phyloP scores from a whole-genome alignment of 2,797 vertebrate genomes.

The Megaceryle alcyon region DNA sequence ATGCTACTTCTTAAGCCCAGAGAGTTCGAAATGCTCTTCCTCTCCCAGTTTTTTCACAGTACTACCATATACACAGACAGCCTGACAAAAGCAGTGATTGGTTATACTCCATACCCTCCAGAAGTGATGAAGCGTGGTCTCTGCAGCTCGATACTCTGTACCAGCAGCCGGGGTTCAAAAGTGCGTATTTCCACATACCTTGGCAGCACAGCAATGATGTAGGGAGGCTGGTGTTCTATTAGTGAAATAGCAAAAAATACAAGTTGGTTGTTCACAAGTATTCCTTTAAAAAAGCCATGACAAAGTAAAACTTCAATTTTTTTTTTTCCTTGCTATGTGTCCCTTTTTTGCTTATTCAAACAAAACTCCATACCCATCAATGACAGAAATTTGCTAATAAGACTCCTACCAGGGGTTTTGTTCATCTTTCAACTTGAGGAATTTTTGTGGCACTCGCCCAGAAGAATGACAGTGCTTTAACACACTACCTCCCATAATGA shows the following conservation, averaged over 20 bases:
- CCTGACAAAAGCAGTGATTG: neutral
- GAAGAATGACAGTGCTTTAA: neutral
- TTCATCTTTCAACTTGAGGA: neutral
- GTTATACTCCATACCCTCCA: conserved; percentile 82
- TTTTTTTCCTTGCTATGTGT: neutral
- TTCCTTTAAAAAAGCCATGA: neutral
- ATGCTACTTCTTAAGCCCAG: neutral
- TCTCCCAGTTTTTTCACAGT: neutral
- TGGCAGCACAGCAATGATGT: conserved; percentile 96
- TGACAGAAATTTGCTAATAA: neutral
- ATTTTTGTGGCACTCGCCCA: neutral
- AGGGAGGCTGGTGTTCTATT: conserved; percentile 95
- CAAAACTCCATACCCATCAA: neutral
- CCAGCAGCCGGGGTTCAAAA: conserved; percentile 92
- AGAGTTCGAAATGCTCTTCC: neutral
- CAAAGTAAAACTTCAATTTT: neutral
- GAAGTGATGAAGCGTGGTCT: conserved; percentile 96
- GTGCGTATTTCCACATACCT: conserved; percentile 97
- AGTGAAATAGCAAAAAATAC: neutral
- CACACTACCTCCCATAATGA: neutral
- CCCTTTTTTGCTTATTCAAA: neutral
- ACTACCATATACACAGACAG: neutral
- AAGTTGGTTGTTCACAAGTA: neutral
- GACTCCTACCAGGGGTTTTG: neutral
- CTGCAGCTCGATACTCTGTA: conserved; percentile 97